Base-by-base conservation (phyloP, 2,113 vertebrate species). In the Cinclus mexicanus region DNA sequence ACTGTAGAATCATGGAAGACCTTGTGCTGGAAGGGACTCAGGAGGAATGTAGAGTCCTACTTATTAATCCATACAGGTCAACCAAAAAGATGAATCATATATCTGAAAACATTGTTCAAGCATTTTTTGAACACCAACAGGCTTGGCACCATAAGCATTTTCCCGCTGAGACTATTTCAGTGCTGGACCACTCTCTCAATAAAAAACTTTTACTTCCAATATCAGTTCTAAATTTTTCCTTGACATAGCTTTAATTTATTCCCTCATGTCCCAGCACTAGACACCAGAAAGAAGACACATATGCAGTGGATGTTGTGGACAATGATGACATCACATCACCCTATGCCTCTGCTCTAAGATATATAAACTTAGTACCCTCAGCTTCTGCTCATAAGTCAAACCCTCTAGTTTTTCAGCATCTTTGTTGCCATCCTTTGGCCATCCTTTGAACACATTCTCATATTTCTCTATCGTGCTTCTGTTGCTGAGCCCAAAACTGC, bases 261-360 rank as follows among this genome's bases (percentile, higher is more conserved):
- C 7, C 21, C 10, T 78, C 1, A 1, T 7, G 4, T 25, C 12
- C 14, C 65, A 37, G 60, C 28, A 78, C 14, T 20, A 74, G 44
- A 64, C 14, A 64, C 4, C 11, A 69, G 25, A 76, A 68, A 61
- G 7, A 60, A 15, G 42, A 63, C 6, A 49, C 41, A 8, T 39
- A 37, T 37, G 35, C 35, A 37, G 7, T 15, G 13, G 13, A 87
- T 71, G 13, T 19, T 39, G 17, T 31, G 64, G 56, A 31, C 14
- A 64, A 35, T 0, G 3, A 42, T 41, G 11, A 35, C 1, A 4
- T 26, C 25, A 78, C 3, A 3, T 26, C 26, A 79, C 4, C 2
- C 3, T 61, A 20, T 42, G 20, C 12, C 6, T 41, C 29, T 47
- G n/a, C 11, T 57, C 9, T 44, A 46, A 60, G 12, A 41, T 28